phyloP scores from a whole-genome alignment of 2,888 invertebrate species.

The Polylopha cassiicola region DNA sequence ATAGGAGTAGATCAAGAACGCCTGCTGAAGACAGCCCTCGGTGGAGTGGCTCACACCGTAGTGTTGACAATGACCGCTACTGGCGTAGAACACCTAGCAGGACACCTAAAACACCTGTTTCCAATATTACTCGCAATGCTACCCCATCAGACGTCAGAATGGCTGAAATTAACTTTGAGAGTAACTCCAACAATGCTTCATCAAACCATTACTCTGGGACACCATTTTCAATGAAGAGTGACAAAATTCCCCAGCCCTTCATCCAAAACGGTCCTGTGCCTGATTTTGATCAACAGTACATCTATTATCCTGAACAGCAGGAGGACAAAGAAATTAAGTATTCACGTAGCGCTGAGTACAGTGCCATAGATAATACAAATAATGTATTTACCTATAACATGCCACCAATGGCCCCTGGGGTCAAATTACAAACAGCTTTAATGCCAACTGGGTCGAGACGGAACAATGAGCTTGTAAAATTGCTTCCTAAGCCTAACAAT shows the following conservation, averaged over 20 bases:
- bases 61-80: constrained; percentile 57
- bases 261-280: constrained; percentile 36
- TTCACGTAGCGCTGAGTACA: constrained; percentile 65
- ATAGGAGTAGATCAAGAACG: constrained; percentile 60
- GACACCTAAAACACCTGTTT: constrained; percentile 45
- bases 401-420: constrained; percentile 38
- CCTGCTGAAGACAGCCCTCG: constrained; percentile 56
- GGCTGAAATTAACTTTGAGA: constrained; percentile 55
- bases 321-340: constrained; percentile 67
- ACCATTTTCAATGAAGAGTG: constrained; percentile 49
- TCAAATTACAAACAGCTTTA: constrained; percentile 42
- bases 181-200: constrained; percentile 33
- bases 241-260: constrained; percentile 56
- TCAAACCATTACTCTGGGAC: constrained; percentile 38
- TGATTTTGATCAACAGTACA: constrained; percentile 56
- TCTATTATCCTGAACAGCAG: constrained; percentile 54
- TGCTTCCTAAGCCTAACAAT: constrained; percentile 60
- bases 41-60: constrained; percentile 51
- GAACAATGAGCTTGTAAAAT: constrained; percentile 50
- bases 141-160: constrained; percentile 55
- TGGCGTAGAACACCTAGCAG: constrained; percentile 65
- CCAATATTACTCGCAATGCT: constrained; percentile 45
- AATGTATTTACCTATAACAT: constrained; percentile 49
- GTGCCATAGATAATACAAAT: constrained; percentile 44
- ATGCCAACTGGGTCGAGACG: constrained; percentile 42